Evolutionary conservation across 2,888 invertebrate species (phyloP).

Genomic region (Oxyteleia sp.): DNA sequence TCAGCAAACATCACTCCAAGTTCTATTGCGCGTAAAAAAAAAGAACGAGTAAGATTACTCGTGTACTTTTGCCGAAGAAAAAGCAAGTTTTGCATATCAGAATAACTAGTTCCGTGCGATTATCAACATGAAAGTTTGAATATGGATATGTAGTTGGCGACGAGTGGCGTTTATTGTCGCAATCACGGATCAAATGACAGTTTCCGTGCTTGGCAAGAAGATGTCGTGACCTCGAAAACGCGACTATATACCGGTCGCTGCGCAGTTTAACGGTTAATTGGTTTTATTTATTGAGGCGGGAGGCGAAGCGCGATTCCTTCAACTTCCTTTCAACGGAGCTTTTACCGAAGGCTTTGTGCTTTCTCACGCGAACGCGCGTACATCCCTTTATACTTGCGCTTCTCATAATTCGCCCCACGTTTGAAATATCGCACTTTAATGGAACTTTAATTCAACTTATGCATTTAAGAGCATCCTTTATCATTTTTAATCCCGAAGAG

Average conservation of each 20-base stretch:
- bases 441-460: no score
- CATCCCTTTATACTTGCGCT: no score
- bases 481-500: no score
- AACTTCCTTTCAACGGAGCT: no score
- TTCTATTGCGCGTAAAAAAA: not conserved
- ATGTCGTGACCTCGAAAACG: slow-evolving; percentile 36
- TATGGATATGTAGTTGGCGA: not conserved
- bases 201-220: slow-evolving; percentile 25
- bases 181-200: slow-evolving; percentile 17
- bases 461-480: no score
- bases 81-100: slow-evolving; percentile 10
- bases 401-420: no score
- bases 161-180: slow-evolving; percentile 32
- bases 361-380: no score
- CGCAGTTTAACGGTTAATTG: slow-evolving; percentile 41
- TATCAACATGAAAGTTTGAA: slow-evolving; percentile 22
- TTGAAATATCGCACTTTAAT: no score
- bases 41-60: not conserved
- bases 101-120: slow-evolving; percentile 40
- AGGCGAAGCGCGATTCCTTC: no score
- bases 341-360: no score
- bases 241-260: not conserved
- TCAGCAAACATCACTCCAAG: no score
- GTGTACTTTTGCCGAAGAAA: not conserved
- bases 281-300: slow-evolving; percentile 43